phyloP scores from a whole-genome alignment of 2,888 invertebrate genomes.

The Drosophila mimica region DNA sequence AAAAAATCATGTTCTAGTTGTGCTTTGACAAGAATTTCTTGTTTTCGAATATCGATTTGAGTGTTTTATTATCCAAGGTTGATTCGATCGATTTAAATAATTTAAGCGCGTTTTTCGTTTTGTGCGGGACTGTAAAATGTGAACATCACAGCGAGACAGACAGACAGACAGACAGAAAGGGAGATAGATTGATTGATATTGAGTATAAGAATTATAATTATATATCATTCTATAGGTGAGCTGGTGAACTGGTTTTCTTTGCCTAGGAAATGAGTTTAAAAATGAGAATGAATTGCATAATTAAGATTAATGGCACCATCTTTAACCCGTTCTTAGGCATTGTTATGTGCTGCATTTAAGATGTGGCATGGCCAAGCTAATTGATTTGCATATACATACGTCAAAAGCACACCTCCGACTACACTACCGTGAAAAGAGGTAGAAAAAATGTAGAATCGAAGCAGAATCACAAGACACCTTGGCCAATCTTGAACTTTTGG shows the following conservation, averaged over 20 bases:
- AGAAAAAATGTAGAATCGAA: background rate
- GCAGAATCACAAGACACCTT: slow-evolving; percentile 34
- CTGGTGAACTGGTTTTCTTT: slow-evolving; percentile 63
- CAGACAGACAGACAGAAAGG: background rate
- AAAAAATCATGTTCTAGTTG: slow-evolving; percentile 32
- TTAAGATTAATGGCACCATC: slow-evolving; percentile 54
- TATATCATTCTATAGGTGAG: slow-evolving; percentile 12
- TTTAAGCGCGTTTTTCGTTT: slow-evolving; percentile 39
- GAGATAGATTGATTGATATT: slow-evolving; percentile 41
- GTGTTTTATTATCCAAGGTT: slow-evolving; percentile 58
- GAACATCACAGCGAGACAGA: slow-evolving; percentile 39
- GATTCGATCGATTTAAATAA: slow-evolving; percentile 29
- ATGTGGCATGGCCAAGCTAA: slow-evolving; percentile 39
- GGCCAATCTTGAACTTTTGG: slow-evolving; percentile 56
- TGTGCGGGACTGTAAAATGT: slow-evolving; percentile 44
- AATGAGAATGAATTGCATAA: slow-evolving; percentile 36
- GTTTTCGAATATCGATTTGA: slow-evolving; percentile 35
- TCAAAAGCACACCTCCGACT: slow-evolving; percentile 39
- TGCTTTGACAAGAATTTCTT: slow-evolving; percentile 46
- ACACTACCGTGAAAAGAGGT: slow-evolving; percentile 22
- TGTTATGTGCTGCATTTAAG: slow-evolving; percentile 41
- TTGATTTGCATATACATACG: slow-evolving; percentile 47
- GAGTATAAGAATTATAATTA: slow-evolving; percentile 4
- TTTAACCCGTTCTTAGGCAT: slow-evolving; percentile 10
- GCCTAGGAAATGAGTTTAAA: slow-evolving; percentile 49